These are phyloP conservation scores for Idaea biselata DNA, from an alignment of 2,888 invertebrate species.

Conservation along the genomic window DNA sequence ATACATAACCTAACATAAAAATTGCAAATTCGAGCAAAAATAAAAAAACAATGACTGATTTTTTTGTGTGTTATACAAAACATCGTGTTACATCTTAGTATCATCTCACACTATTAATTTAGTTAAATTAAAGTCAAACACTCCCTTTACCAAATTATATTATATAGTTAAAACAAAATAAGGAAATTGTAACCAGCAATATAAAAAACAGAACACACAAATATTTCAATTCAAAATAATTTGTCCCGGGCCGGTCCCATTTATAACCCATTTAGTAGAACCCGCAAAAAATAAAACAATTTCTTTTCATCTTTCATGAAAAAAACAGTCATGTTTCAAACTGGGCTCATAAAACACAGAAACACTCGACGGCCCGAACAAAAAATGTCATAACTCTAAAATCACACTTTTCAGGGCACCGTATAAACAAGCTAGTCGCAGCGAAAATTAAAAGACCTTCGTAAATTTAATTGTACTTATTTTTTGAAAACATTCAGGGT, in stretches of 20 bases:
- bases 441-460: conserved; percentile 20
- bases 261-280: background rate
- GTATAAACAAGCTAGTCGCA: conserved; percentile 2
- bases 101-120: no score
- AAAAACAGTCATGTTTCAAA: background rate
- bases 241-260: background rate
- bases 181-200: background rate
- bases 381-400: conserved; percentile 8
- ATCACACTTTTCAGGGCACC: conserved; percentile 6
- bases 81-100: no score
- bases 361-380: background rate
- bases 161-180: background rate
- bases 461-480: conserved; percentile 28
- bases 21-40: no score
- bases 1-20: no score
- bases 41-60: no score
- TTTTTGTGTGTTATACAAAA: no score
- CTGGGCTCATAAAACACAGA: background rate
- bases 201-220: background rate
- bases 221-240: background rate
- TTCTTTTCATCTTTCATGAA: background rate
- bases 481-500: conserved; percentile 23
- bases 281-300: background rate
- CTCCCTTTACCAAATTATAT: no score
- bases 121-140: no score